These are phyloP conservation scores for Leptinotarsa tumamoca DNA, from an alignment of 2,888 invertebrate species.

Conservation along the genomic window DNA sequence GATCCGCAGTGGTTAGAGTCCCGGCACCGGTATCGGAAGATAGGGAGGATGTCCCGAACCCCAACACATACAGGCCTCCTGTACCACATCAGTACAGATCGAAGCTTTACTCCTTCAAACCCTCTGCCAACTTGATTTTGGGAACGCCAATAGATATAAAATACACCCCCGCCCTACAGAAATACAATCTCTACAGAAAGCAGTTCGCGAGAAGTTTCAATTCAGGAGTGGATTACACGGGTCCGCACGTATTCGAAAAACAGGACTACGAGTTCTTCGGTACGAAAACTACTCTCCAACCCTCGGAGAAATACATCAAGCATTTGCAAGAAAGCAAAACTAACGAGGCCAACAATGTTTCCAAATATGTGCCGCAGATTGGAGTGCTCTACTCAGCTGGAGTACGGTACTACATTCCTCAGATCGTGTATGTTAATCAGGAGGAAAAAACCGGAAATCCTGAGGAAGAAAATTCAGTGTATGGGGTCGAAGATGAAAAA, in stretches of 20 bases:
- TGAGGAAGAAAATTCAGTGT: conserved; percentile 62
- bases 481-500: conserved; percentile 60
- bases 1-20: conserved; percentile 46
- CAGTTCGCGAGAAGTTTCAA: conserved; percentile 53
- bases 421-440: conserved; percentile 56
- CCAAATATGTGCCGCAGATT: conserved; percentile 62
- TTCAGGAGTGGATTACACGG: conserved; percentile 60
- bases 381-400: conserved; percentile 64
- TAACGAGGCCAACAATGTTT: conserved; percentile 18
- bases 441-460: conserved; percentile 24
- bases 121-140: conserved; percentile 57
- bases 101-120: conserved; percentile 55
- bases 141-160: conserved; percentile 63
- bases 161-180: conserved; percentile 58
- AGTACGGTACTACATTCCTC: conserved; percentile 65
- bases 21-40: conserved; percentile 64
- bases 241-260: conserved; percentile 63
- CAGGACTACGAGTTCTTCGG: conserved; percentile 59
- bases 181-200: conserved; percentile 57
- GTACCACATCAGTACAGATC: conserved; percentile 61
- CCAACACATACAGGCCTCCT: conserved; percentile 59
- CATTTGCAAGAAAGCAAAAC: conserved; percentile 29
- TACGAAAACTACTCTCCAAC: conserved; percentile 52
- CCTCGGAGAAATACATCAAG: conserved; percentile 53
- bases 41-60: conserved; percentile 62